Evolutionary conservation across 35 echinoderm and acorn worm species (phyloP).

Genomic region (Amphiura filiformis): DNA sequence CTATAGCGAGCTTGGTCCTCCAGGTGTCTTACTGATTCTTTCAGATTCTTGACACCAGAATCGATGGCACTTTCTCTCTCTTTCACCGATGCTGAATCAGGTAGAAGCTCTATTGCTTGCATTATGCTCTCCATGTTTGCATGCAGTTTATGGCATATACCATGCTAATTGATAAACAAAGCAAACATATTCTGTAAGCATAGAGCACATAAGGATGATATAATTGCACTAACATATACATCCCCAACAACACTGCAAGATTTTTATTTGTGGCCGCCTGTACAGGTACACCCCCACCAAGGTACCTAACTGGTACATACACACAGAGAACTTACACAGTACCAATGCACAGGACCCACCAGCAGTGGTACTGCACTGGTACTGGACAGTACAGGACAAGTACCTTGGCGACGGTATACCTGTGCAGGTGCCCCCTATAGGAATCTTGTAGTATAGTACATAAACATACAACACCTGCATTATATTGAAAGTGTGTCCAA

Average conservation of each 20-base stretch:
- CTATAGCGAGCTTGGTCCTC: constrained; percentile 73
- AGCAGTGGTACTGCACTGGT: no score
- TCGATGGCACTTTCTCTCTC: constrained; percentile 60
- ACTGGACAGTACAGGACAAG: no score
- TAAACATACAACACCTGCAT: no score
- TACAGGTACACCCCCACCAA: no score
- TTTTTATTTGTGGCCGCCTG: no score
- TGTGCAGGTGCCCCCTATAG: no score
- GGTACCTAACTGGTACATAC: background rate
- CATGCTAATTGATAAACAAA: background rate
- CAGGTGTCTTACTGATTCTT: constrained; percentile 46
- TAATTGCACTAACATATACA: background rate
- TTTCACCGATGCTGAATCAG: constrained; percentile 13
- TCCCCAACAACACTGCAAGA: no score
- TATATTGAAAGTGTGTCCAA: no score
- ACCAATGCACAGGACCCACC: no score
- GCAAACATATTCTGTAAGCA: background rate
- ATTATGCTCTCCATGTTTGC: constrained; percentile 44
- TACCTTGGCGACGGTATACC: no score
- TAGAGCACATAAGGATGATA: background rate
- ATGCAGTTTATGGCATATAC: constrained; percentile 41
- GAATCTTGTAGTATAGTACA: no score
- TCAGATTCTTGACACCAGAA: constrained; percentile 35
- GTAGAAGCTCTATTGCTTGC: constrained; percentile 73
- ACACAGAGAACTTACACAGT: no score